Evolutionary conservation across 2,113 vertebrate genomes (phyloP), one percentile per base, ranked within the genome.

Genomic region (Cavia aperea): DNA sequence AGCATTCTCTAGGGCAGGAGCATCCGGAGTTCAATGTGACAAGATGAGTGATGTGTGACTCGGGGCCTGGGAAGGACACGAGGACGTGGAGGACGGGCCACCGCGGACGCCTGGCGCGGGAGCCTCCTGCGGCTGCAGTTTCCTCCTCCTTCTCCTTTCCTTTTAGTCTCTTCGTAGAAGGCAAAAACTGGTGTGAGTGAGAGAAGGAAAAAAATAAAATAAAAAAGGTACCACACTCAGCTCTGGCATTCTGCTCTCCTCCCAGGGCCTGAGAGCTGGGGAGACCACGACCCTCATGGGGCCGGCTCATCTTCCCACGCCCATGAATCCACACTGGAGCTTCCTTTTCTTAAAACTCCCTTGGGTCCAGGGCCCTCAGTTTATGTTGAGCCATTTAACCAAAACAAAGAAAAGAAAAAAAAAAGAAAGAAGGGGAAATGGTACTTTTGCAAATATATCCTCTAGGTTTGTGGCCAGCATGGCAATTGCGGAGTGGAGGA

Each of bases 21-120:
- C 99, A 99, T 99, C 99, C 98, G 98, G 99, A 99, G 99, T 99
- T 99, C 98, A 99, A 99, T 98, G 98, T 99, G 99, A 99, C 99
- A 99, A 98, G 98, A 98, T 99, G 99, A 99, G 98, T 98, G 98
- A 99, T 99, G 99, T 97, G 97, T 98, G 98, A 98, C 98, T 98
- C 96, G 96, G 97, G 98, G 98, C 98, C 98, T 93, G 97, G 98
- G 99, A 99, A 99, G 99, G 99, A 99, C 99, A 98, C 98, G 66
- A 54, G 91, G 94, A 93, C 94, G 36, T 82, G 97, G 98, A 99
- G 99, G 99, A 99, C 98, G 98, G 99, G 98, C 98, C 98, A 98
- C 98, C 97, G 97, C 98, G 97, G 98, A 96, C 95, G 98, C 98
- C 97, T 97, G 96, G 97, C 96, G 96, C 3, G 93, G 97, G 97